phyloP scores from a whole-genome alignment of 2,113 vertebrate species.

The Burhinus oedicnemus region DNA sequence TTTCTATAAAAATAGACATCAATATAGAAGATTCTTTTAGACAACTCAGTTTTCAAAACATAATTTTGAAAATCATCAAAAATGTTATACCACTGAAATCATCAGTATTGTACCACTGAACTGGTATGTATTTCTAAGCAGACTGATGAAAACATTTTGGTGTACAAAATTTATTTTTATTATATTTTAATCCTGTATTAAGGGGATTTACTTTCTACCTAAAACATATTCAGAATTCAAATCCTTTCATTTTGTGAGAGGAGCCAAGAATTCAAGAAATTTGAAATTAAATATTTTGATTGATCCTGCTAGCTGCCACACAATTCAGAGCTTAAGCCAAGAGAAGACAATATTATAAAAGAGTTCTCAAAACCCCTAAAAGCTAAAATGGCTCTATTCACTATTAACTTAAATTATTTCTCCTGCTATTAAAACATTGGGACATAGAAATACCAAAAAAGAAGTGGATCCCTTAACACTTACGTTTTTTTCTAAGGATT shows the following conservation, averaged over 20 bases:
- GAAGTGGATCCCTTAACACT: not conserved
- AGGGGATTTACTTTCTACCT: not conserved
- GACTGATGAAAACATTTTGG: rapidly evolving
- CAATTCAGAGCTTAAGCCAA: not conserved
- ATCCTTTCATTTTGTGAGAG: not conserved
- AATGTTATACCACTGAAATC: not conserved
- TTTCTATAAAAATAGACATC: not conserved
- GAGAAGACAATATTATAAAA: not conserved
- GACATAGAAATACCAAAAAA: not conserved
- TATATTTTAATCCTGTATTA: not conserved
- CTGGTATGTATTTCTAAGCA: not conserved
- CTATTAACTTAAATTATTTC: not conserved
- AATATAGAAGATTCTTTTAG: not conserved
- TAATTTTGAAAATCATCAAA: not conserved
- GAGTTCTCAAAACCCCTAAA: not conserved
- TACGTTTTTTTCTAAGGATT: not conserved
- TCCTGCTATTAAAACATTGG: not conserved
- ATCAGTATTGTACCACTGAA: not conserved
- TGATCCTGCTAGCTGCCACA: not conserved
- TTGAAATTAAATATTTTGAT: not conserved
- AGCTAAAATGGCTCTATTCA: not conserved
- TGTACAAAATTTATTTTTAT: not conserved
- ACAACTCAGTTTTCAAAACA: not conserved
- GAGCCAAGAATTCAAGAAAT: not conserved
- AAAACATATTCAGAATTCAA: not conserved